Conservation (phyloP, 2,888 invertebrate species). For the Drosophila incognita region DNA sequence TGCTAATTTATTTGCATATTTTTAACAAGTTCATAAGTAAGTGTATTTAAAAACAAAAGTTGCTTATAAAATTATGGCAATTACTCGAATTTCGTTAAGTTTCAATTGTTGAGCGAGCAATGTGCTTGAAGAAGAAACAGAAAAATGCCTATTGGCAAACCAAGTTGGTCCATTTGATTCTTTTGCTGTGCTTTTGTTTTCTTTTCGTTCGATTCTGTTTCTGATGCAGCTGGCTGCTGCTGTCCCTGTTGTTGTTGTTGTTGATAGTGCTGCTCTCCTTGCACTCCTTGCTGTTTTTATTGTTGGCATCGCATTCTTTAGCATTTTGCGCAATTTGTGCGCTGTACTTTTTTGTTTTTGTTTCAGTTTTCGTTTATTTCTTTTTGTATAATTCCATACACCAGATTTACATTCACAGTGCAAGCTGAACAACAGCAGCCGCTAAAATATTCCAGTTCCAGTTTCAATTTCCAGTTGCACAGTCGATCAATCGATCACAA, state of each 20-base stretch:
- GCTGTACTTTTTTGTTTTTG: slow-evolving; percentile 64
- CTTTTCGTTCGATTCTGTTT: slow-evolving; percentile 40
- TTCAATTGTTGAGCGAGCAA: neutral
- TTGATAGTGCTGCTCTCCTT: slow-evolving; percentile 22
- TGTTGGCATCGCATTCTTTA: slow-evolving; percentile 67
- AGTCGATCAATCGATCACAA: slow-evolving; percentile 64
- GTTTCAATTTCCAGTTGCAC: slow-evolving; percentile 29
- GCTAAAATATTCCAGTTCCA: slow-evolving; percentile 30
- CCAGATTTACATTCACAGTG: slow-evolving; percentile 49
- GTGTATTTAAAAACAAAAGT: neutral
- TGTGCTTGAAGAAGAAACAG: slow-evolving; percentile 21
- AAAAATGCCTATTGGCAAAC: slow-evolving; percentile 65
- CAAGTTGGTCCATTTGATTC: slow-evolving; percentile 77
- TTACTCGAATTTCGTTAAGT: neutral
- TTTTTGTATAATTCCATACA: slow-evolving; percentile 27
- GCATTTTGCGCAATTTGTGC: slow-evolving; percentile 75
- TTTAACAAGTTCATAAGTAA: neutral
- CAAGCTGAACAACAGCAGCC: slow-evolving; percentile 42
- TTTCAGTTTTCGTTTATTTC: slow-evolving; percentile 6
- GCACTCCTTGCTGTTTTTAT: slow-evolving; percentile 16
- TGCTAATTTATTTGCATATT: neutral
- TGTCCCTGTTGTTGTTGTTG: slow-evolving; percentile 16
- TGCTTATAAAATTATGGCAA: slow-evolving; percentile 2
- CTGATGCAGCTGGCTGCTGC: slow-evolving; percentile 46
- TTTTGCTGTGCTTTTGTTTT: slow-evolving; percentile 61